Percentiles rank a stretch among this genome's conserved stretches.
phyloP scores from a whole-genome alignment of 92 coral and sea anemone species.

The Blastomussa wellsi region DNA sequence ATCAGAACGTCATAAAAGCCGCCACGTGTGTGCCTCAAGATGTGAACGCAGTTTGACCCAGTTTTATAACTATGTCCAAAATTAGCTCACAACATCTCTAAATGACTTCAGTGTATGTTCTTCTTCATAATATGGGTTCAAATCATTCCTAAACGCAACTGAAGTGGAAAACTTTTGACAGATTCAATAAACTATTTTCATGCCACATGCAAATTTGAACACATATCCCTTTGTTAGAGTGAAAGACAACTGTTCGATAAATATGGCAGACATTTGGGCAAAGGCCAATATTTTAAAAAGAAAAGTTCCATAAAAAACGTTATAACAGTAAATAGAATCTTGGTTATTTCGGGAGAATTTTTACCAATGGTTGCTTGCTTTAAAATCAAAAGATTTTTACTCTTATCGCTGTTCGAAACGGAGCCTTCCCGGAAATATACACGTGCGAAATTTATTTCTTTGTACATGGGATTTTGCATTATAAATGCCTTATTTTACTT shows the following conservation, averaged over 20 bases:
- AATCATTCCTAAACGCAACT: not conserved
- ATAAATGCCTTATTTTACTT: not conserved
- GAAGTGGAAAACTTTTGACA: conserved; percentile 14
- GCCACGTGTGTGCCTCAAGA: no score
- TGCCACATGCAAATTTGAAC: conserved; percentile 11
- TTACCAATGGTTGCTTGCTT: not conserved
- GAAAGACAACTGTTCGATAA: not conserved
- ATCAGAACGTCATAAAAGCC: not conserved
- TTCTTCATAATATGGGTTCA: not conserved
- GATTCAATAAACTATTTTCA: not conserved
- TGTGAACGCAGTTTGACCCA: no score
- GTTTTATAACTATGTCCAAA: not conserved
- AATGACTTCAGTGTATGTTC: not conserved
- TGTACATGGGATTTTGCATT: no score
- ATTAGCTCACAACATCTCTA: not conserved
- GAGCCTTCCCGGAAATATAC: not conserved
- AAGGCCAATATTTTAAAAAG: not conserved
- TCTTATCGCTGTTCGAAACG: not conserved
- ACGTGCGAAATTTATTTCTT: not conserved
- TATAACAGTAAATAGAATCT: not conserved
- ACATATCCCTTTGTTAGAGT: not conserved
- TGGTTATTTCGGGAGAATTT: not conserved
- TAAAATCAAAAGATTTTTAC: not conserved
- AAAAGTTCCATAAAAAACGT: not conserved
- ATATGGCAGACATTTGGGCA: not conserved